Conservation (phyloP, 2,888 invertebrate species). For the Malthinus seriepunctatus region DNA sequence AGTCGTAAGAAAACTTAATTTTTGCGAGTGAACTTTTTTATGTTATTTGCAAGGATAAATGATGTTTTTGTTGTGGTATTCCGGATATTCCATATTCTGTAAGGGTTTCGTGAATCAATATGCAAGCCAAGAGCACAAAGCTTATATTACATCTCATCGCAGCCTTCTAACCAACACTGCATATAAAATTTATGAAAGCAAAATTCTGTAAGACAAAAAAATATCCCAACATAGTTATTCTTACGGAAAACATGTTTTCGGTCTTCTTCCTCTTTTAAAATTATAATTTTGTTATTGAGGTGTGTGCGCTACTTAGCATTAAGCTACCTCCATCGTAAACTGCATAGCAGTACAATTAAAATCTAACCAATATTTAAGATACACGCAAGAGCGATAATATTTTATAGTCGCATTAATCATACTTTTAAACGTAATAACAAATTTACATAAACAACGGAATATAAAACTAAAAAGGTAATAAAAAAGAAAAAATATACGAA, state of each 20-base stretch:
- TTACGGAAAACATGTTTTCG: conserved; percentile 36
- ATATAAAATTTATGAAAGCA: conserved; percentile 47
- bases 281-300: conserved; percentile 5
- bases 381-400: too few species aligned
- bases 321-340: not conserved
- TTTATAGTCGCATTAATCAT: too few species aligned
- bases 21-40: not conserved
- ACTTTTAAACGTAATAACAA: too few species aligned
- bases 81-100: conserved; percentile 33
- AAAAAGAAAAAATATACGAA: too few species aligned
- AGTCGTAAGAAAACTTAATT: conserved; percentile 1
- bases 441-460: too few species aligned
- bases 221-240: conserved; percentile 18
- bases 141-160: conserved; percentile 40
- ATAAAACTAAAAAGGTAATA: too few species aligned
- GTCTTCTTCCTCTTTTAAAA: conserved; percentile 18
- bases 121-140: conserved; percentile 34
- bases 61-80: conserved; percentile 33
- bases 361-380: too few species aligned
- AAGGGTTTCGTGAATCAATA: conserved; percentile 37
- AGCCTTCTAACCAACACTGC: conserved; percentile 38
- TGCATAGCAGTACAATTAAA: not conserved
- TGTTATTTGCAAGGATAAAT: conserved; percentile 24
- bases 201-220: conserved; percentile 40
- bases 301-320: too few species aligned